Evolutionary conservation across 2,113 vertebrate species (phyloP), one percentile per base, ranked within the genome.

Genomic region (Pterocles gutturalis): DNA sequence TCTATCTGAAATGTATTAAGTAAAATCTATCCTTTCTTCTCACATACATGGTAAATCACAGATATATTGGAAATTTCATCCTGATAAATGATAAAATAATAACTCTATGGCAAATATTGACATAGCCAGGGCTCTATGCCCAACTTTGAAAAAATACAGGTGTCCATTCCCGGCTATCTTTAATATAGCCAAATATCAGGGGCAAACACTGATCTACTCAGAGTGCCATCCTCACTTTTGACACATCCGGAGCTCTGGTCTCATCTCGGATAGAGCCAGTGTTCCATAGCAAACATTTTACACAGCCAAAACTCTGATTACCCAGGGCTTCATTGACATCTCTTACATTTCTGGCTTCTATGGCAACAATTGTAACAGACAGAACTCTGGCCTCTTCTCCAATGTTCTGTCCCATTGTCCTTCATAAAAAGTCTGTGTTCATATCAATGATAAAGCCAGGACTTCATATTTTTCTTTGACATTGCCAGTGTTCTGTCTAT

Each of bases 331-430:
- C 34, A 48, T 67, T 20, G 80, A 31, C 55, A 36, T 13, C 10
- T 46, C 57, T 71, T 60, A 31, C 0, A 36, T 53, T 67, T 72
- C 54, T 85, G 36, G 28, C 17, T 79, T 82, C 38, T 31, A 28
- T 65, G 33, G 11, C 34, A 86, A 69, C 9, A 1, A 26, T 46
- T 77, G 17, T 57, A 81, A 66, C 11, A 91, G 31, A 65, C 10
- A 57, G 45, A 81, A 25, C 11, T 87, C 60, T 87, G 46, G 5
- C n/a, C 10, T 87, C 18, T 65, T 80, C 45, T 83, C 24, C 31
- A 48, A 2, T 0, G 0, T 16, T 75, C 20, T 8, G 7, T 85
- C 26, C 18, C 29, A 36, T 2, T 28, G 9, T 76, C n/a, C 29
- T 71, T 79, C 41, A 48, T 53, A 57, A 79, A 91, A 90, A 65